phyloP scores from a whole-genome alignment of 2,113 vertebrate species.

The Pongo pygmaeus region DNA sequence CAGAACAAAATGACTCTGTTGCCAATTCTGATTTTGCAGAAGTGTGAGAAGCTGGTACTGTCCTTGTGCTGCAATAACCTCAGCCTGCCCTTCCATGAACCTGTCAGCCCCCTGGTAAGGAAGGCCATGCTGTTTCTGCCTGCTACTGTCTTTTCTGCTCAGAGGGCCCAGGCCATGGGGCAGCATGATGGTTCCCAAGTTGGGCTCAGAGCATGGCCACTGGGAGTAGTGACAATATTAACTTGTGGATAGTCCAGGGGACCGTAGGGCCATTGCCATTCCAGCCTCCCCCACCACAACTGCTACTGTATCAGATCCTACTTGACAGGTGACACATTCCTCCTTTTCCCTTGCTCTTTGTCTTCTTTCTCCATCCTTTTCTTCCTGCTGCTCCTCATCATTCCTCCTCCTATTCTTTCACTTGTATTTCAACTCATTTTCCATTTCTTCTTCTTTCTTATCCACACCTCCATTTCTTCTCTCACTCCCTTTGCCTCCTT shows the following conservation, averaged over 20 bases:
- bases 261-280: background rate
- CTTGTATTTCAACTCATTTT: background rate
- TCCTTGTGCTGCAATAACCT: slow-evolving; percentile 94
- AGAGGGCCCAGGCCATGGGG: background rate
- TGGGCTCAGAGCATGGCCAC: background rate
- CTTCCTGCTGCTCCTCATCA: background rate
- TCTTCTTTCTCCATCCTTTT: background rate
- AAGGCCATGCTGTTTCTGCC: background rate
- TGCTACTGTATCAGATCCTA: background rate
- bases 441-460: background rate
- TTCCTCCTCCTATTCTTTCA: background rate
- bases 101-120: slow-evolving; percentile 96
- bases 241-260: background rate
- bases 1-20: background rate
- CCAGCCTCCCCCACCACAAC: background rate
- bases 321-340: background rate
- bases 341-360: background rate
- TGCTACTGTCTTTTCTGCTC: background rate
- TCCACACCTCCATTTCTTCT: background rate
- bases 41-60: slow-evolving; percentile 95
- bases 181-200: background rate
- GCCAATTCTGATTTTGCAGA: slow-evolving; percentile 85
- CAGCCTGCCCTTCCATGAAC: slow-evolving; percentile 97
- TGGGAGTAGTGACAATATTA: background rate
- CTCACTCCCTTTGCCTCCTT: background rate